Base-by-base conservation (phyloP, 2,113 vertebrate genomes). In the Gallinago jamesoni region DNA sequence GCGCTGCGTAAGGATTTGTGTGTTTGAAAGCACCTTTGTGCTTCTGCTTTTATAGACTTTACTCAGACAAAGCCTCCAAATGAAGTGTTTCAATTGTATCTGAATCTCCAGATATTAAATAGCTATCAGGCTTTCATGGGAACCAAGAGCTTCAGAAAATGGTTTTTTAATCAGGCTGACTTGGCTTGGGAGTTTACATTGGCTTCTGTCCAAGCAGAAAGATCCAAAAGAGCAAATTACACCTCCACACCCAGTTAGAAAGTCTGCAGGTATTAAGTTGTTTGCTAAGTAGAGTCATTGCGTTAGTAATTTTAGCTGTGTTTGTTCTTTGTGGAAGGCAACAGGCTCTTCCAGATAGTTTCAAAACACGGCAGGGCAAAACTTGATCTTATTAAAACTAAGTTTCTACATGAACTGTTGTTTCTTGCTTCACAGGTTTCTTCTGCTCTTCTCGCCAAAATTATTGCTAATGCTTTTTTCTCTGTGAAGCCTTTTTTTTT, bases 211-310 rank as follows among this genome's bases (percentile, higher is more conserved):
- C 97, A 97, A 95, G 90, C 35, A 87, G 88, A 96, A 86, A 90
- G 84, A 97, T 77, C 93, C 94, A 96, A 93, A 93, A 89, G 95
- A 89, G 93, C 95, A 96, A 97, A 98, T 98, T 98, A 97, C 81
- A 94, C 56, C 84, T 96, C 97, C 97, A 97, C 98, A 45, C 98
- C 98, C 97, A 97, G 87, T 97, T 97, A 91, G 96, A 96, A 97
- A 96, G 94, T 97, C 97, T 97, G 84, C 89, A 94, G 97, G 92
- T 96, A 96, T 92, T 96, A 97, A 96, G 95, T 84, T 94, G 85
- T 96, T 97, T 96, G 81, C 87, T 96, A 95, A 97, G 89, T 55
- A 92, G 95, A 94, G 47, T 95, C 93, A 84, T 96, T 94, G 94
- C 95, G 96, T 98, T 97, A 97, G 97, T 98, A 98, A 91, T 97